Conservation (phyloP, 2,113 vertebrate species). For the Myocastor coypus region DNA sequence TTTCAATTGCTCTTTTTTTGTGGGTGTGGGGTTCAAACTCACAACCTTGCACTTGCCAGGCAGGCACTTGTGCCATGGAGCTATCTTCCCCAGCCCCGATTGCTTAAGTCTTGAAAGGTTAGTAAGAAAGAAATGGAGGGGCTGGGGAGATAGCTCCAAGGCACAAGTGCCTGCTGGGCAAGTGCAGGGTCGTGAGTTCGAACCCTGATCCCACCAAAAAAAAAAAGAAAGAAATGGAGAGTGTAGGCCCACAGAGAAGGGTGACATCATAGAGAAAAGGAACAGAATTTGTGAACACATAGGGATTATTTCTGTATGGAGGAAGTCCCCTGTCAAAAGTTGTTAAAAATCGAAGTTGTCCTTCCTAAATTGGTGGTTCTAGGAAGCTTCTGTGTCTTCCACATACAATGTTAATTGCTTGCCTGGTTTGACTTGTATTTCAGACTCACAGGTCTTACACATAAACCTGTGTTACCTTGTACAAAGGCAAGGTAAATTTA, state of each 20-base stretch:
- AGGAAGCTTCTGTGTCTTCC: background rate
- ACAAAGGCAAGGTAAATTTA: conserved; percentile 41
- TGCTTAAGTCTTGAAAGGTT: conserved; percentile 37
- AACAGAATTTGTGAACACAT: conserved; percentile 34
- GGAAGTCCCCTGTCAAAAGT: conserved; percentile 24
- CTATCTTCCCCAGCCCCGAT: too few relatives aligned
- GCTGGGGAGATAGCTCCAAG: too few relatives aligned
- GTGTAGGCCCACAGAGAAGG: background rate
- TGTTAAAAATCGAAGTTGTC: conserved; percentile 1
- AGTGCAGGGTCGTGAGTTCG: too few relatives aligned
- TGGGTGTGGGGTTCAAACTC: too few relatives aligned
- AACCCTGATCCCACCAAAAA: too few relatives aligned
- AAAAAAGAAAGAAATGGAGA: conserved; percentile 28
- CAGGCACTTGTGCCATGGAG: too few relatives aligned
- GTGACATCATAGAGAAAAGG: background rate
- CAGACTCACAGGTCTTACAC: background rate
- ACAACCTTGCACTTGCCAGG: too few relatives aligned
- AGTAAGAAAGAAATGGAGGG: conserved; percentile 22
- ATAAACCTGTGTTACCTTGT: background rate
- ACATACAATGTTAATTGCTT: conserved; percentile 29
- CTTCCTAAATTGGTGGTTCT: background rate
- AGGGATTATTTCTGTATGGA: background rate
- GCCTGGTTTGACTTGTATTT: conserved; percentile 52
- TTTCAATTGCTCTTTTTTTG: too few relatives aligned
- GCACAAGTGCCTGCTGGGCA: too few relatives aligned